A percentile compares a stretch with the other conserved stretches of the same genome.
phyloP scores from a whole-genome alignment of 2,888 invertebrate genomes.

The Rhodophaea formosa region DNA sequence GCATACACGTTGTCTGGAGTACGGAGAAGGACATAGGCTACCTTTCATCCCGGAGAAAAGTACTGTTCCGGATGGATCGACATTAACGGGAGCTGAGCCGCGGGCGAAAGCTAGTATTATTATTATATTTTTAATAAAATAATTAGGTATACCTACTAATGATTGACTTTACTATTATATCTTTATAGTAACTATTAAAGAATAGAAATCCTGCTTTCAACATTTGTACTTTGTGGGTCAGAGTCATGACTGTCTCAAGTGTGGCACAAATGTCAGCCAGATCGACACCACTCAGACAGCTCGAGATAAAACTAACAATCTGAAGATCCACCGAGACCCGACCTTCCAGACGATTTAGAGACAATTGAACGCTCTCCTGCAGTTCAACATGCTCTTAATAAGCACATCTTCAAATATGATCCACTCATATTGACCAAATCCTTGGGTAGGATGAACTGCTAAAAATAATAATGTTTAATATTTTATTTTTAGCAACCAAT shows the following conservation, averaged over 20 bases:
- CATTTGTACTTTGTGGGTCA: background rate
- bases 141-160: too few species aligned
- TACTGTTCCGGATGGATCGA: too few species aligned
- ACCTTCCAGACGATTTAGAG: slow-evolving; percentile 15
- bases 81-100: too few species aligned
- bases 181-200: too few species aligned
- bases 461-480: too few species aligned
- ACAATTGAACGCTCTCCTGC: slow-evolving; percentile 14
- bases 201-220: background rate
- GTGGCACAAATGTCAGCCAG: background rate
- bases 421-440: background rate
- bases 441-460: background rate
- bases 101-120: too few species aligned
- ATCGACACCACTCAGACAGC: background rate
- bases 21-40: too few species aligned
- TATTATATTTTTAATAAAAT: too few species aligned
- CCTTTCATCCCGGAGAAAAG: too few species aligned
- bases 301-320: slow-evolving; percentile 1
- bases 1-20: too few species aligned
- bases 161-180: too few species aligned
- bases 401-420: background rate
- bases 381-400: slow-evolving; percentile 12
- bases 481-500: too few species aligned
- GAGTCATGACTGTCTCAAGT: background rate
- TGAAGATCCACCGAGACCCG: slow-evolving; percentile 3